A percentile compares a stretch with the other conserved stretches of the same genome.
Evolutionary conservation across 1,140 invertebrate genomes (phyloP).

Genomic region (Prorops nasuta): DNA sequence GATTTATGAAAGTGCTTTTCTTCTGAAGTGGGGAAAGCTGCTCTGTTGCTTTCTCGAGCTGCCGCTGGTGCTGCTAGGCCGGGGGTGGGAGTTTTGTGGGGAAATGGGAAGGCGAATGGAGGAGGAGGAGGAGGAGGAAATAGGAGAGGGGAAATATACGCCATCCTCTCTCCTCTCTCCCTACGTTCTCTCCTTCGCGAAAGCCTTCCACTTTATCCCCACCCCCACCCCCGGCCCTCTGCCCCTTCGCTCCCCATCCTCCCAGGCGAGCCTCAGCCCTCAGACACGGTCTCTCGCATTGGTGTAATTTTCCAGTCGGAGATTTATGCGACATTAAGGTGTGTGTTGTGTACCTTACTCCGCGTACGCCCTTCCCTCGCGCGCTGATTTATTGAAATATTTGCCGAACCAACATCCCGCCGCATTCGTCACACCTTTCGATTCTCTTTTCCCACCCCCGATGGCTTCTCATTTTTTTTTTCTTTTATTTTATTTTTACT

Average conservation of each 20-base stretch:
- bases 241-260: conserved; percentile 21
- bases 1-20: conserved; percentile 81
- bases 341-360: conserved; percentile 43
- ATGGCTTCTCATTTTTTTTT: too few relatives aligned
- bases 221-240: conserved; percentile 42
- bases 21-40: conserved; percentile 59
- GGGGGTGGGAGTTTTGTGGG: conserved; percentile 3
- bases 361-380: conserved; percentile 27
- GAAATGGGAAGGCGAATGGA: conserved; percentile 2
- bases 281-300: conserved; percentile 29
- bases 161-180: conserved; percentile 7
- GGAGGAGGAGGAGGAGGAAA: conserved; percentile 15
- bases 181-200: background rate
- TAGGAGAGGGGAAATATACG: conserved; percentile 27
- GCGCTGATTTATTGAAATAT: conserved; percentile 42
- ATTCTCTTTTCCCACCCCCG: too few relatives aligned
- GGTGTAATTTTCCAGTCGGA: conserved; percentile 57
- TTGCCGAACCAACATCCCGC: too few relatives aligned
- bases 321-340: conserved; percentile 59
- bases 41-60: conserved; percentile 19
- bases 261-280: conserved; percentile 16
- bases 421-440: too few relatives aligned
- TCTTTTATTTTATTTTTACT: too few relatives aligned
- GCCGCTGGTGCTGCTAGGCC: conserved; percentile 20
- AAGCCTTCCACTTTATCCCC: conserved; percentile 1